phyloP scores from a whole-genome alignment of 2,888 invertebrate species.

The Pollenia labialis region DNA sequence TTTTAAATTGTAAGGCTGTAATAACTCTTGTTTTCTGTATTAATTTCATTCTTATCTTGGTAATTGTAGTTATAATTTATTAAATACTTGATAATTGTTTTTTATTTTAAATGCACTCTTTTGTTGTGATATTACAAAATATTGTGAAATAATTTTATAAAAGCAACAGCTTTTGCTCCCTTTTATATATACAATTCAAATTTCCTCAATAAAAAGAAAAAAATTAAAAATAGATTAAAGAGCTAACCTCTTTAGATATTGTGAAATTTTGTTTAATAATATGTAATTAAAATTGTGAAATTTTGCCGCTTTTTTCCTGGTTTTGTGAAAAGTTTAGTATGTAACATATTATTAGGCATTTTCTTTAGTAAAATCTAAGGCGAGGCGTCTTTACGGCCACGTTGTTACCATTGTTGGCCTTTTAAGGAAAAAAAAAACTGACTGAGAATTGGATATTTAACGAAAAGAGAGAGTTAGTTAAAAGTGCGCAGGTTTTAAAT shows the following conservation, averaged over 20 bases:
- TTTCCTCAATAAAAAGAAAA: not conserved
- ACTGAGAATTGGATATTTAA: not conserved
- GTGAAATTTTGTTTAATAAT: conserved; percentile 5
- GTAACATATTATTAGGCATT: conserved; percentile 64
- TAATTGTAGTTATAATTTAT: conserved; percentile 19
- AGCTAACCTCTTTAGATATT: conserved; percentile 23
- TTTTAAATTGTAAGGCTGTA: no score
- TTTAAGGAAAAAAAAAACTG: conserved; percentile 2
- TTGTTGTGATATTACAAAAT: conserved; percentile 52
- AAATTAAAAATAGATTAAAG: conserved; percentile 7
- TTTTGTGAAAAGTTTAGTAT: not conserved
- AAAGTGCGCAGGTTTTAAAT: conserved; percentile 43
- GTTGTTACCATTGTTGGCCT: not conserved
- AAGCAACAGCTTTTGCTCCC: not conserved
- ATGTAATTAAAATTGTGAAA: not conserved
- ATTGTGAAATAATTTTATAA: conserved; percentile 66
- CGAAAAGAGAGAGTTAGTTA: not conserved
- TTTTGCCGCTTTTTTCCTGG: conserved; percentile 51
- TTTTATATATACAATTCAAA: conserved; percentile 2
- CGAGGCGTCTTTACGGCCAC: conserved; percentile 25
- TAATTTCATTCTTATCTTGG: conserved; percentile 7
- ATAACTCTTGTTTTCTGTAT: no score
- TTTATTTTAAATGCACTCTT: not conserved
- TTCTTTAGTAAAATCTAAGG: conserved; percentile 48
- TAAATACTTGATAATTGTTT: conserved; percentile 12